Percentiles rank a stretch among this genome's conserved stretches.
Conservation (phyloP, 1,140 invertebrate species). For the Thaumetopoea pityocampa region DNA sequence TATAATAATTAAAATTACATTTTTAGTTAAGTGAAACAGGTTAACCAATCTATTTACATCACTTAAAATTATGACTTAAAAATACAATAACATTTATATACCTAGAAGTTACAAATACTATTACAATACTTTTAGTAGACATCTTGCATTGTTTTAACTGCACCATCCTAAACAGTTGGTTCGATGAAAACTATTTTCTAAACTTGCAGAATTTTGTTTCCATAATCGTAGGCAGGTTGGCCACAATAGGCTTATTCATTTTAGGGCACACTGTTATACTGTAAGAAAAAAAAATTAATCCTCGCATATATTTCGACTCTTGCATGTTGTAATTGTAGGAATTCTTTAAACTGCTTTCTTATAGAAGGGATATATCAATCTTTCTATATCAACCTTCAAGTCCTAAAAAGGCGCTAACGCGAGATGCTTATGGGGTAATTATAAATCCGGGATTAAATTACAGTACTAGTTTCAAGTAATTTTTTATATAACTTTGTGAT, state of each 20-base stretch:
- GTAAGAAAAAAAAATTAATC: slow-evolving; percentile 38
- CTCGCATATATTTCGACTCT: slow-evolving; percentile 1
- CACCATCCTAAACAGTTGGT: slow-evolving; percentile 10
- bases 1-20: slow-evolving; percentile 1
- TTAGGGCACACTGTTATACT: slow-evolving; percentile 79
- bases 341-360: too few species aligned
- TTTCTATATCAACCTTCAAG: too few species aligned
- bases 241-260: slow-evolving; percentile 74
- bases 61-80: slow-evolving; percentile 18
- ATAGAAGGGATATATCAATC: too few species aligned
- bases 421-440: too few species aligned
- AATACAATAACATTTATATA: slow-evolving; percentile 45
- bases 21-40: not conserved
- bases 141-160: slow-evolving; percentile 30
- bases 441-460: too few species aligned
- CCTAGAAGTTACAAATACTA: slow-evolving; percentile 42
- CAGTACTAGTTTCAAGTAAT: too few species aligned
- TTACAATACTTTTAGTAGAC: slow-evolving; percentile 53
- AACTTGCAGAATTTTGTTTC: slow-evolving; percentile 71
- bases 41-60: slow-evolving; percentile 7
- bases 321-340: too few species aligned
- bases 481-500: too few species aligned
- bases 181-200: slow-evolving; percentile 14
- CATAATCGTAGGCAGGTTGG: slow-evolving; percentile 74
- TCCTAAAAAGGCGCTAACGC: too few species aligned